Conservation (phyloP, 2,797 vertebrate species). For the Zenarchopterus dispar region DNA sequence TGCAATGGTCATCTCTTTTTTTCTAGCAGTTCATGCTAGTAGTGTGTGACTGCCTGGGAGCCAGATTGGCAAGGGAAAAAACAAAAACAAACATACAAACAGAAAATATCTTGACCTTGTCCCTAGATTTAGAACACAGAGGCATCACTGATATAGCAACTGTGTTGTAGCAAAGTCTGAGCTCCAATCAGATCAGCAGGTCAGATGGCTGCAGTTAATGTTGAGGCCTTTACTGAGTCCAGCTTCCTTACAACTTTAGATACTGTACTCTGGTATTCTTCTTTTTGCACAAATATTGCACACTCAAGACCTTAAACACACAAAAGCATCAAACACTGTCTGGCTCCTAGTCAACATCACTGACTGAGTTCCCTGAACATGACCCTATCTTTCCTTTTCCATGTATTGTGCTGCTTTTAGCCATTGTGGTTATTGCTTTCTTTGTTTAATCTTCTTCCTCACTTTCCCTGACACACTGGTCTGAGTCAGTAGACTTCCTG, state of each 20-base stretch:
- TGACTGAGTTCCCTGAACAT: conserved; percentile 62
- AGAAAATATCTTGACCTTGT: conserved; percentile 74
- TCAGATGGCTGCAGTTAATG: conserved; percentile 70
- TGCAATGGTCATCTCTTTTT: conserved; percentile 55
- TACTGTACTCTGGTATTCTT: too few species aligned
- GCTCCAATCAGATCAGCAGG: conserved; percentile 73
- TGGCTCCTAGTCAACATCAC: conserved; percentile 36
- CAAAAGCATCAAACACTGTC: conserved; percentile 23
- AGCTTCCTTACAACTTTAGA: conserved; percentile 17
- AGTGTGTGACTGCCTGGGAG: conserved; percentile 40
- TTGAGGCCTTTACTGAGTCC: conserved; percentile 45
- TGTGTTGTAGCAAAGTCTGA: conserved; percentile 66
- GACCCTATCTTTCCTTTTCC: conserved; percentile 65
- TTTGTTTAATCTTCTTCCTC: conserved; percentile 75
- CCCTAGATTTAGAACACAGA: conserved; percentile 73
- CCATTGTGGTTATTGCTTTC: conserved; percentile 73
- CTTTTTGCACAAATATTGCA: conserved; percentile 10
- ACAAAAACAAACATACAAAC: conserved; percentile 19
- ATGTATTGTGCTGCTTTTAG: conserved; percentile 69
- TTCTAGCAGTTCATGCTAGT: conserved; percentile 47
- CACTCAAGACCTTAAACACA: conserved; percentile 28
- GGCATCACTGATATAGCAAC: conserved; percentile 74
- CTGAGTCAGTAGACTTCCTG: conserved; percentile 76
- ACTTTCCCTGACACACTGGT: conserved; percentile 59
- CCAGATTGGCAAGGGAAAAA: conserved; percentile 59